Conservation (phyloP, 2,888 invertebrate species). For the Melanostoma scalare region DNA sequence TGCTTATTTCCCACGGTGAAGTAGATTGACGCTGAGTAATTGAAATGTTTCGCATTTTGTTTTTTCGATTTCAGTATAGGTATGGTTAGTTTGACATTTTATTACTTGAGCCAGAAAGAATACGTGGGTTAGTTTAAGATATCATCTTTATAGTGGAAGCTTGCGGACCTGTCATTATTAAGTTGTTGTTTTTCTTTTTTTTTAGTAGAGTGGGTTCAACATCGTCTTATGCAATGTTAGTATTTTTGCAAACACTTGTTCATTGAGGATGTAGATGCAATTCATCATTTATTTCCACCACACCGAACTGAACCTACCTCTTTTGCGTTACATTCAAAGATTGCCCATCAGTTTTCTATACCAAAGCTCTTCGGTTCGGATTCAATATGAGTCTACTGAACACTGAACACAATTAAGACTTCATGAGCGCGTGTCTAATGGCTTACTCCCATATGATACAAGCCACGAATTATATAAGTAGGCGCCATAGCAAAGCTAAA, state of each 20-base stretch:
- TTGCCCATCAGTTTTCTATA: too few relatives aligned
- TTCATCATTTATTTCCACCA: too few relatives aligned
- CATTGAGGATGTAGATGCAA: too few relatives aligned
- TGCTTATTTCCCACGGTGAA: constrained; percentile 64
- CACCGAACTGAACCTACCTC: too few relatives aligned
- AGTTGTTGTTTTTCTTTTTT: too few relatives aligned
- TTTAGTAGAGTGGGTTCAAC: too few relatives aligned
- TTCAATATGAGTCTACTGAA: too few relatives aligned
- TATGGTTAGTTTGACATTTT: constrained; percentile 27
- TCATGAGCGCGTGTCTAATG: constrained; percentile 28
- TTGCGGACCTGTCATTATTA: too few relatives aligned
- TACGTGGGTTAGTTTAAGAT: constrained; percentile 5
- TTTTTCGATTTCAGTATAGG: background rate
- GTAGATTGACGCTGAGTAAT: constrained; percentile 43
- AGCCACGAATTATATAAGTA: background rate
- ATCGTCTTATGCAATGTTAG: too few relatives aligned
- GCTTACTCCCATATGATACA: background rate
- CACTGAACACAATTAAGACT: constrained; percentile 1
- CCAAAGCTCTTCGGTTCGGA: too few relatives aligned
- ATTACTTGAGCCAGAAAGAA: constrained; percentile 5
- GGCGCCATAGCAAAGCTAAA: background rate
- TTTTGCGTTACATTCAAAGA: too few relatives aligned
- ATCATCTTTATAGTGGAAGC: background rate
- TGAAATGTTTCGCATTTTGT: constrained; percentile 33
- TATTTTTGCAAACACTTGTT: too few relatives aligned